A percentile compares a stretch with the other conserved stretches of the same genome.
These are phyloP conservation scores for Chloropsis cyanopogon DNA, from an alignment of 2,113 vertebrate species.

Conservation along the genomic window DNA sequence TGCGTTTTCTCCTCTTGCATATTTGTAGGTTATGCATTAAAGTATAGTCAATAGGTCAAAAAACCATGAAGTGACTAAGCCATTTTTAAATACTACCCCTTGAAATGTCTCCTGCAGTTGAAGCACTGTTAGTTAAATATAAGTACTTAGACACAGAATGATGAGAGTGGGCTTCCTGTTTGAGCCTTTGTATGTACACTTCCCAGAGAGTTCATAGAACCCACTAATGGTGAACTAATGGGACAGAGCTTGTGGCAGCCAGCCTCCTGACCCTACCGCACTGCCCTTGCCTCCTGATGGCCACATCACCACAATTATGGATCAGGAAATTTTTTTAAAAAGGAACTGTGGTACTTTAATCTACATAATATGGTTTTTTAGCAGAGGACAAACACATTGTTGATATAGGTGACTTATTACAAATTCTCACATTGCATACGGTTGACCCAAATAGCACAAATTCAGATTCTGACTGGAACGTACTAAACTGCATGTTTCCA, in stretches of 20 bases:
- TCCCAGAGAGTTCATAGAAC: neutral
- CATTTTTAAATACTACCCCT: neutral
- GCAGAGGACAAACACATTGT: neutral
- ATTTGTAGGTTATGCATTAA: neutral
- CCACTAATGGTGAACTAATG: neutral
- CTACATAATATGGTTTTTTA: neutral
- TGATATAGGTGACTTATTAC: neutral
- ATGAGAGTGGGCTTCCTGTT: neutral
- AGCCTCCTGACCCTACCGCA: neutral
- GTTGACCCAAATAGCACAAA: neutral
- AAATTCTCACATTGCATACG: neutral
- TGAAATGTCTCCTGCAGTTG: neutral
- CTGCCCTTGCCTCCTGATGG: neutral
- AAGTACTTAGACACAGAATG: neutral
- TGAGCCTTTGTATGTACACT: neutral
- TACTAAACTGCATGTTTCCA: neutral
- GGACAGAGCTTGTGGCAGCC: neutral
- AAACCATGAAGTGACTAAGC: neutral
- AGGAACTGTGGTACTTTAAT: neutral
- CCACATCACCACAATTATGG: neutral
- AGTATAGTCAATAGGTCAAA: neutral
- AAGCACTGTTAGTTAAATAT: neutral
- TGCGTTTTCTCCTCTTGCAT: neutral
- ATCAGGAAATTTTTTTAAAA: neutral
- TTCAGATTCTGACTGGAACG: conserved; percentile 6